Evolutionary conservation across 2,888 invertebrate genomes (phyloP).

Genomic region (Teleiodes luculella): DNA sequence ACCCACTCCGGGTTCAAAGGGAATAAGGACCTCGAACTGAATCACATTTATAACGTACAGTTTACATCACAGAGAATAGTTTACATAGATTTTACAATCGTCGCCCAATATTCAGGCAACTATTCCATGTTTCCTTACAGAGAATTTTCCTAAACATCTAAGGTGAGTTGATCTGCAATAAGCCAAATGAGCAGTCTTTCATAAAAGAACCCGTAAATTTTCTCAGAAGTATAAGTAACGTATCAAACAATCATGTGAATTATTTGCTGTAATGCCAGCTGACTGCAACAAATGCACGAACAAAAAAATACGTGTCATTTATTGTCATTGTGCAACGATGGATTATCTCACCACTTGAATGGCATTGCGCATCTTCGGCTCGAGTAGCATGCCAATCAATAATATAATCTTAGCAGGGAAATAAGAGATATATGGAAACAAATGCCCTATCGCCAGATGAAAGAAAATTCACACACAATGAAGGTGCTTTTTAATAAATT

Average conservation of each 20-base stretch:
- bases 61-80: no score
- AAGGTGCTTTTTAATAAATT: no score
- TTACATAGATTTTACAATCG: no score
- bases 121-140: no score
- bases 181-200: no score
- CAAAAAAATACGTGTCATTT: slow-evolving; percentile 2
- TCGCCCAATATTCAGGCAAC: neutral
- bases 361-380: slow-evolving; percentile 13
- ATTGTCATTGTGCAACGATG: slow-evolving; percentile 14
- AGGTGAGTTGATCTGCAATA: no score
- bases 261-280: slow-evolving; percentile 18
- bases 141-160: no score
- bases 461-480: no score
- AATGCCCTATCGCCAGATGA: no score
- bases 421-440: no score
- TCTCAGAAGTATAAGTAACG: neutral
- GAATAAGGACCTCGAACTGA: no score
- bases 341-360: slow-evolving; percentile 21
- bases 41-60: no score
- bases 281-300: neutral
- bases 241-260: slow-evolving; percentile 5
- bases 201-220: slow-evolving; percentile 1
- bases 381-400: slow-evolving; percentile 20
- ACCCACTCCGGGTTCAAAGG: neutral
- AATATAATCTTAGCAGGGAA: neutral